Evolutionary conservation across 1,140 invertebrate species (phyloP).

Genomic region (Drosophila parvula): DNA sequence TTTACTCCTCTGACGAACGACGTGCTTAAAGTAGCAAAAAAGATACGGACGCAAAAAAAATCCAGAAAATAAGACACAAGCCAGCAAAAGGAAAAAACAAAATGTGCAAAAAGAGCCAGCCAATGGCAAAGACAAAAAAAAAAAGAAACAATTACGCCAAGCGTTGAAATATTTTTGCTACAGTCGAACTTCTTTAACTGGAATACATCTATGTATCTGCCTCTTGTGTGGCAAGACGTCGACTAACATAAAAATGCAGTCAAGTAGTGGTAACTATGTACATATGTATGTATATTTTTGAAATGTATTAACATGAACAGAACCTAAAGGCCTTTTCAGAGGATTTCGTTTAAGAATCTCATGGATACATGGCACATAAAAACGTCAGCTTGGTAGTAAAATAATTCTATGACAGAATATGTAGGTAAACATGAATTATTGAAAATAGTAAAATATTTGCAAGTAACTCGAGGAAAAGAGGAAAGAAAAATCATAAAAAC

Average conservation of each 20-base stretch:
- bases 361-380: background rate
- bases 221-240: background rate
- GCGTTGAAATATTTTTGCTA: slow-evolving; percentile 35
- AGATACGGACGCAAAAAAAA: slow-evolving; percentile 45
- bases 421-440: background rate
- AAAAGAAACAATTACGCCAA: slow-evolving; percentile 44
- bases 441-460: slow-evolving; percentile 13
- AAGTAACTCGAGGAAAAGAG: background rate
- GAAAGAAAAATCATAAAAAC: background rate
- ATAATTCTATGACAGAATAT: slow-evolving; percentile 11
- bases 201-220: slow-evolving; percentile 37
- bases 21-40: slow-evolving; percentile 68
- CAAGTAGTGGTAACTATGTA: slow-evolving; percentile 1
- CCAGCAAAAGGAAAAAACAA: slow-evolving; percentile 13
- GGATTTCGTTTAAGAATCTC: slow-evolving; percentile 2
- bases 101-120: slow-evolving; percentile 3
- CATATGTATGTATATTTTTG: background rate
- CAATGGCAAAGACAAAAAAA: slow-evolving; percentile 37
- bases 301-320: slow-evolving; percentile 1
- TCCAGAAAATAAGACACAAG: slow-evolving; percentile 23
- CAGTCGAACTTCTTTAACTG: slow-evolving; percentile 23
- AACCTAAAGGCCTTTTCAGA: slow-evolving; percentile 7
- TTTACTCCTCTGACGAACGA: slow-evolving; percentile 59
- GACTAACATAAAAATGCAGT: slow-evolving; percentile 15
- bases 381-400: slow-evolving; percentile 18